phyloP scores from a whole-genome alignment of 2,113 vertebrate species.

The Tricholaema leucomelas region DNA sequence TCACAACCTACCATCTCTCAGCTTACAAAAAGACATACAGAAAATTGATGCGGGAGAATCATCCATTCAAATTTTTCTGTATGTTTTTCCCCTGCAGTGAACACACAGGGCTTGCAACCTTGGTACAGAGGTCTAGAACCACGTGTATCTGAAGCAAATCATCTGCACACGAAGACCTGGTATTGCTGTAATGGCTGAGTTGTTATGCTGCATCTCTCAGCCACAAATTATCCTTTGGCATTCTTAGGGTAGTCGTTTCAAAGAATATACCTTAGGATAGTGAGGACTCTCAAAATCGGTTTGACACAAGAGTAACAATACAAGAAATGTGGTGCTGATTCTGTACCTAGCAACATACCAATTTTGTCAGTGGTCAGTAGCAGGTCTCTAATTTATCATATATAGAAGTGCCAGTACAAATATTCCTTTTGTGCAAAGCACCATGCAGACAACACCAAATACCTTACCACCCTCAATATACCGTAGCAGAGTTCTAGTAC shows the following conservation, averaged over 20 bases:
- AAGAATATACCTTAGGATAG: not conserved
- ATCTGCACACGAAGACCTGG: not conserved
- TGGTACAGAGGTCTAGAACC: not conserved
- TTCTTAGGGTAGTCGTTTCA: not conserved
- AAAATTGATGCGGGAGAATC: not conserved
- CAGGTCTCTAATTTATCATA: not conserved
- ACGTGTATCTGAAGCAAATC: not conserved
- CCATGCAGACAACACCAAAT: not conserved
- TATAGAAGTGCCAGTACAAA: not conserved
- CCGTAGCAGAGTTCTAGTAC: not conserved
- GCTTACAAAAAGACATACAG: not conserved
- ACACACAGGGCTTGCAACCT: not conserved
- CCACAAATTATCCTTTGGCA: not conserved
- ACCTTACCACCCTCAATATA: not conserved
- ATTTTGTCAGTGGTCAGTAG: not conserved
- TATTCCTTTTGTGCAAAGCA: not conserved
- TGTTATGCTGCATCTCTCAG: not conserved
- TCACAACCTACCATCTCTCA: not conserved
- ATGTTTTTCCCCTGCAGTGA: fast-evolving
- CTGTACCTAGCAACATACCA: not conserved
- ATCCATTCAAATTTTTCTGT: not conserved
- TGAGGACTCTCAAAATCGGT: not conserved
- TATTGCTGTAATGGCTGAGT: not conserved
- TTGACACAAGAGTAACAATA: not conserved
- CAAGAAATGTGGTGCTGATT: not conserved